phyloP scores from a whole-genome alignment of 2,113 vertebrate genomes.

The Salvelinus namaycush region DNA sequence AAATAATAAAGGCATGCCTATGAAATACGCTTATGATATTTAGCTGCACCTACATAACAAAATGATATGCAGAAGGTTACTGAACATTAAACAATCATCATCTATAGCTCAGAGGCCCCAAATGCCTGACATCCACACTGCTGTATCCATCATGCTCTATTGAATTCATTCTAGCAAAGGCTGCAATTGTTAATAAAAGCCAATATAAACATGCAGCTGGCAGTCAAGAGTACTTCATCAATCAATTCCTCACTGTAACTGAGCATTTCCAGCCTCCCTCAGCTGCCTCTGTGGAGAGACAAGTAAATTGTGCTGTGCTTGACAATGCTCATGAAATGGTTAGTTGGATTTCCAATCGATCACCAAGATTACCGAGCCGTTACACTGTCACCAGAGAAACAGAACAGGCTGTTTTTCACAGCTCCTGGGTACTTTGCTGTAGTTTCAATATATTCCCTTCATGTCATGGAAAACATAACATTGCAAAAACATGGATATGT shows the following conservation, averaged over 20 bases:
- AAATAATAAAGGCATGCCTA: no score
- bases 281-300: constrained; percentile 27
- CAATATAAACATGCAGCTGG: constrained; percentile 34
- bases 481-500: no score
- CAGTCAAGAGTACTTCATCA: constrained; percentile 38
- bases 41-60: no score
- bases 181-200: constrained; percentile 36
- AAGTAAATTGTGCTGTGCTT: constrained; percentile 47
- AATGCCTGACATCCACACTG: no score
- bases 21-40: no score
- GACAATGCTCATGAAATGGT: constrained; percentile 46
- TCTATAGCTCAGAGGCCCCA: no score
- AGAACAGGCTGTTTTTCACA: background rate
- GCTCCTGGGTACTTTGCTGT: no score
- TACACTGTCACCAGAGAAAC: constrained; percentile 27
- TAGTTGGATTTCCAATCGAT: constrained; percentile 49
- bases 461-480: no score
- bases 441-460: no score
- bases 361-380: constrained; percentile 42
- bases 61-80: no score
- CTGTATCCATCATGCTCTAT: constrained; percentile 4
- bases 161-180: constrained; percentile 27
- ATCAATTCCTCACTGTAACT: constrained; percentile 34
- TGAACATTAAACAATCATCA: no score
- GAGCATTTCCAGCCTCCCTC: constrained; percentile 17